Conservation (phyloP, 2,113 vertebrate species). For the Tauraco erythrolophus region DNA sequence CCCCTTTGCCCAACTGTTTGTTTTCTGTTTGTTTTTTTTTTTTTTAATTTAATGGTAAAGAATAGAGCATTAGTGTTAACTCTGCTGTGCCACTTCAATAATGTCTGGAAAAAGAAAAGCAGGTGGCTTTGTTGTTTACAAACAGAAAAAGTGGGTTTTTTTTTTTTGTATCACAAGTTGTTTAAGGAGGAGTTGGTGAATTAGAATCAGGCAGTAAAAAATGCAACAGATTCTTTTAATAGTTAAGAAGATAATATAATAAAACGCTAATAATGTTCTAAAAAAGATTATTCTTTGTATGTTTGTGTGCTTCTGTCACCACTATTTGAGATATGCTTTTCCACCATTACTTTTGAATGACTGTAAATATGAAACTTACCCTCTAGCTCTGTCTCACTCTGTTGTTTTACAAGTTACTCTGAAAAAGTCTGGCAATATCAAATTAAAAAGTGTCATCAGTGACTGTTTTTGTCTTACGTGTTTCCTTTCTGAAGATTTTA, state of each 20-base stretch:
- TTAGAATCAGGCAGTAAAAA: slow-evolving; percentile 4
- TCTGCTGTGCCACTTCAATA: background rate
- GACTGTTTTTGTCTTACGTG: background rate
- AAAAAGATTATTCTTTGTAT: background rate
- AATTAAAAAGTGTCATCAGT: slow-evolving; percentile 32
- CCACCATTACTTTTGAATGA: background rate
- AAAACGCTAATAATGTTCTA: background rate
- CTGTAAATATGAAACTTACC: slow-evolving; percentile 11
- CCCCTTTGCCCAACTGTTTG: background rate
- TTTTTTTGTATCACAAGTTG: background rate
- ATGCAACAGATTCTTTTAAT: background rate
- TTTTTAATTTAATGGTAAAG: slow-evolving; percentile 69
- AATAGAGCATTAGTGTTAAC: slow-evolving; percentile 32
- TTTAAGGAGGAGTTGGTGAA: background rate
- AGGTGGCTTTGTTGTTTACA: background rate
- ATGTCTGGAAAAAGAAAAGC: background rate
- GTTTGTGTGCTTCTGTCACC: background rate
- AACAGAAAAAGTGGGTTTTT: background rate
- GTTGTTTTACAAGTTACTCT: background rate
- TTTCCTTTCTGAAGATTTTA: background rate
- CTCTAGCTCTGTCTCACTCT: background rate
- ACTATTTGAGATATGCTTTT: background rate
- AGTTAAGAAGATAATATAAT: background rate
- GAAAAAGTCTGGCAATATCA: background rate
- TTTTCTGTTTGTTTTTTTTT: too few relatives aligned